Base-by-base conservation (phyloP, 2,888 invertebrate species). In the Aporophyla lueneburgensis region DNA sequence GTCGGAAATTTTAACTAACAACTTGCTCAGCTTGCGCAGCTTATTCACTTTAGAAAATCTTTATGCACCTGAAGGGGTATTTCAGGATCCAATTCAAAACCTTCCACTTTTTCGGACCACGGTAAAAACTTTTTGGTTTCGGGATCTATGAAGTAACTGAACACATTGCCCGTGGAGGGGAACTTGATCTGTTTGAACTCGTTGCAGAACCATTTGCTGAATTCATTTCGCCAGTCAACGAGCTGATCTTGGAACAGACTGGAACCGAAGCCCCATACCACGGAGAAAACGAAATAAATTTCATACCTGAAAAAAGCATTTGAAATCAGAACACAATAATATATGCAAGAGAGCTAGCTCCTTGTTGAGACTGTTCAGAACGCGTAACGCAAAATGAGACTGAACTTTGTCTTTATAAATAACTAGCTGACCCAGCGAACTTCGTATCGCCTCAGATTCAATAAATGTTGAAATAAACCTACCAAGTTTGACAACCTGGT, bases 191-290 rank as follows among this genome's bases (percentile, higher is more conserved):
- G 97, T 94, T 99, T 99, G 93, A 99, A 99, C 95, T 99, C 99
- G 84, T 98, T 98, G 33, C 97, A 97, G 97, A 99, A 99, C 99
- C 99, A 99, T 93, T 99, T 99, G 91, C 98, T 98, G 93, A 99
- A 99, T 92, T 99, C 99, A 87, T 98, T 98, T 62, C 99, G 97
- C 98, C 99, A 99, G 93, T 99, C 99, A 6, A 98, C 97, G 61
- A 99, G 96, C 96, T 99, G 98, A 96, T 99, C 99, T 97, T 99
- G 99, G 94, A 98, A 99, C 76, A 98, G 97, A 0, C 98, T 98
- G 0, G 99, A 99, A 2, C 99, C 99, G 91, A 99, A 99, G 0
- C 99, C 99, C 99, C 99, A 99, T 43, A 99, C 97, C 73, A 98
- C 97, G 51, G 98, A 97, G 92, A 99, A 99, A 0, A 98, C 99